Evolutionary conservation across 2,797 vertebrate genomes (phyloP), one percentile per base, ranked within the genome.

Genomic region (Tadarida brasiliensis): DNA sequence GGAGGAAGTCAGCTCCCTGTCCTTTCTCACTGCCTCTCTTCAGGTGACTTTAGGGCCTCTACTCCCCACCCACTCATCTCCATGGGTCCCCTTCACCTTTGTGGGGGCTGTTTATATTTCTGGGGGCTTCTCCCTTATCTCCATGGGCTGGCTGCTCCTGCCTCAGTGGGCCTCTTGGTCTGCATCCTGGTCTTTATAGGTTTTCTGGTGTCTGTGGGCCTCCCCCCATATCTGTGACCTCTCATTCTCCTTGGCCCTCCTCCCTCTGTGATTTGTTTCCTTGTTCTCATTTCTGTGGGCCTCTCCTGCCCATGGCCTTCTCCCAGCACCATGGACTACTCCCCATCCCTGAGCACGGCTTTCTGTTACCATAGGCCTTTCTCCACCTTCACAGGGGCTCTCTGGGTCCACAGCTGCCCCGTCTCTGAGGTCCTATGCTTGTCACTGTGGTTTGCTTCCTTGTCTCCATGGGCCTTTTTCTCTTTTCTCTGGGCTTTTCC

Each of bases 131-230:
- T 84, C 71, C 14, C 15, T 73, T 19, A 33, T 93, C 20, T 76
- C 67, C 57, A 63, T 35, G 82, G 82, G 17, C 61, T 39, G 14
- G 65, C 70, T 7, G 2, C 30, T 81, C 65, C 86, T 90, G 63
- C 87, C 83, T 97, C 86, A 80, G 63, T 44, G 76, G 90, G 30
- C 78, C 47, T 86, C 59, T 65, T 19, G 19, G 71, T 87, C 76
- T 87, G 61, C 28, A n/a, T 73, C 63, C 70, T 61, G 80, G 54
- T 74, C 33, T 96, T 54, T 85, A 28, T 68, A 77, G 74, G 26
- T 63, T 82, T 30, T 44, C n/a, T 74, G 39, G 19, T 86, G 39
- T 76, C 51, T 83, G 14, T 22, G 44, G 11, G 16, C 22, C 39
- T 28, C 39, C 30, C 56, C 47, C 33, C 26, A 7, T 81, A 26